A percentile compares a stretch with the other conserved stretches of the same genome.
These are phyloP conservation scores for Chamaetylas fuelleborni DNA, from an alignment of 2,113 vertebrate species.

Conservation along the genomic window DNA sequence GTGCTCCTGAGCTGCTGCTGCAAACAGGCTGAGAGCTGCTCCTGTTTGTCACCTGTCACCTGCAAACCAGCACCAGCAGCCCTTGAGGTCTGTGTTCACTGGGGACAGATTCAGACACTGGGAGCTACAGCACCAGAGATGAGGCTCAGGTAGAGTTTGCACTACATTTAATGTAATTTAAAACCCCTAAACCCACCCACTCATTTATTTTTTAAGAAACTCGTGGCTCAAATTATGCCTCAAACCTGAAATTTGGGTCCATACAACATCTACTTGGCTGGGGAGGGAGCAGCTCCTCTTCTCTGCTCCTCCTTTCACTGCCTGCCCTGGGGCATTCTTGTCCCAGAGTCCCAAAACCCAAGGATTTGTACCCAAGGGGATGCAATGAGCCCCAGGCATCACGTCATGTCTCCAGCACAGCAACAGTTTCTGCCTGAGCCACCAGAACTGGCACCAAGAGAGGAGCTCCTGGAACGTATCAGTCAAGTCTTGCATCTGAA, in stretches of 20 bases:
- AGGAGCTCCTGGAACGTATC: background rate
- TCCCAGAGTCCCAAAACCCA: background rate
- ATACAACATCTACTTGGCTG: rapidly evolving
- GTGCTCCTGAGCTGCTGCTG: background rate
- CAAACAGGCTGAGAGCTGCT: rapidly evolving
- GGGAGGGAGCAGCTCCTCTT: background rate
- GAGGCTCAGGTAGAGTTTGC: background rate
- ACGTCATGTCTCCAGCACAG: background rate
- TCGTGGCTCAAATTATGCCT: background rate
- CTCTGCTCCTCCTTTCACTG: background rate
- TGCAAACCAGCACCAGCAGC: background rate
- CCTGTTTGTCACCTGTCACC: background rate
- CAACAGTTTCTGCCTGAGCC: background rate
- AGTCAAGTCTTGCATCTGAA: background rate
- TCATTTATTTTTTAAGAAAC: background rate
- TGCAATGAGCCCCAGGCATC: background rate
- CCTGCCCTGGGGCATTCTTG: background rate
- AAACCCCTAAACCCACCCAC: background rate
- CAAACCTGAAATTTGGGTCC: background rate
- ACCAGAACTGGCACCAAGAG: background rate
- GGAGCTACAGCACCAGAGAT: background rate
- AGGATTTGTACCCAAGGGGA: background rate
- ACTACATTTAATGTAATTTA: background rate
- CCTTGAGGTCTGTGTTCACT: background rate
- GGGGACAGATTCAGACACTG: background rate